These are phyloP conservation scores for Turdus rufiventris DNA, from an alignment of 2,113 vertebrate species.

Conservation along the genomic window DNA sequence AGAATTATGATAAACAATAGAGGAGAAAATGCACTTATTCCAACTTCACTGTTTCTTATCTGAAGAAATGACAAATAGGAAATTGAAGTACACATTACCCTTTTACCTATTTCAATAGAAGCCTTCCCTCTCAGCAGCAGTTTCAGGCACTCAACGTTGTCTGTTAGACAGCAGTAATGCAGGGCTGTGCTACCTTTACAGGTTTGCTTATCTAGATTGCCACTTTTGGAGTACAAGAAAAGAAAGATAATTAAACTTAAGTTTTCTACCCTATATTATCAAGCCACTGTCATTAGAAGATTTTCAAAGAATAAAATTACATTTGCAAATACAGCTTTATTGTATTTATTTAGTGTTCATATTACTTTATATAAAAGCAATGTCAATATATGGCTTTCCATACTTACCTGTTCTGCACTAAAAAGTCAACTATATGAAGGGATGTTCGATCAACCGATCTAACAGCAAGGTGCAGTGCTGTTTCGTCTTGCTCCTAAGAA, in stretches of 20 bases:
- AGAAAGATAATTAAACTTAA: background rate
- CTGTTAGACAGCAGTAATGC: slow-evolving; percentile 94
- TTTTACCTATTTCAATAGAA: slow-evolving; percentile 86
- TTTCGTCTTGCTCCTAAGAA: slow-evolving; percentile 90
- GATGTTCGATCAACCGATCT: slow-evolving; percentile 93
- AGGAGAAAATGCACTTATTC: background rate
- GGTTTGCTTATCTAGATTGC: slow-evolving; percentile 90
- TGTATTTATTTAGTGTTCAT: background rate
- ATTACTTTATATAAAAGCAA: background rate
- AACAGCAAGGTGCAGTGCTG: slow-evolving; percentile 91
- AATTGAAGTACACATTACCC: background rate
- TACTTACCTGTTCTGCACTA: slow-evolving; percentile 91
- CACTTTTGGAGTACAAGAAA: slow-evolving; percentile 68
- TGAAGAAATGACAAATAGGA: background rate
- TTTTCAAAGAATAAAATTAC: background rate
- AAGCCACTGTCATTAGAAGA: background rate
- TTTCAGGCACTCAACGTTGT: slow-evolving; percentile 94
- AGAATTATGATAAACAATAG: background rate
- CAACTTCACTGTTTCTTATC: background rate
- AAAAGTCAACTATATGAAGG: slow-evolving; percentile 94
- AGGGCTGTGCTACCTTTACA: slow-evolving; percentile 88
- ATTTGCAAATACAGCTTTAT: background rate
- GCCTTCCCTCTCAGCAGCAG: slow-evolving; percentile 92
- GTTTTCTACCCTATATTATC: background rate
- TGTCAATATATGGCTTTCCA: background rate